phyloP scores from a whole-genome alignment of 2,888 invertebrate species.

The Poecilus cupreus region DNA sequence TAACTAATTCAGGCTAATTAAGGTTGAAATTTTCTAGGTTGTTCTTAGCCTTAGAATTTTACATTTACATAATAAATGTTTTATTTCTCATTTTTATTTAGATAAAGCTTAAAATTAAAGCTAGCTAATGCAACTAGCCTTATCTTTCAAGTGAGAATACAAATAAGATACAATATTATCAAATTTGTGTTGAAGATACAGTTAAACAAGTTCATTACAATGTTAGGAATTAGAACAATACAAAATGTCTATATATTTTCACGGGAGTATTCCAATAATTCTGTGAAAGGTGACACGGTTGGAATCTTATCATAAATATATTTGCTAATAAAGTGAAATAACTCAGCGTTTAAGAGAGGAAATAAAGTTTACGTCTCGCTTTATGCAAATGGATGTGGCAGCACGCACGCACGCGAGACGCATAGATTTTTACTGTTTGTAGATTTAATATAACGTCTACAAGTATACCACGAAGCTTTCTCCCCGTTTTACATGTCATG shows the following conservation, averaged over 20 bases:
- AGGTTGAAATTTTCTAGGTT: too few relatives aligned
- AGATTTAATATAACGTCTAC: too few relatives aligned
- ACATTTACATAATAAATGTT: too few relatives aligned
- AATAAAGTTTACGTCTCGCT: conserved; percentile 39
- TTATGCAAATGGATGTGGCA: neutral
- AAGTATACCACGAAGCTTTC: too few relatives aligned
- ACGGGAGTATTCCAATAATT: conserved; percentile 1
- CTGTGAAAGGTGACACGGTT: neutral
- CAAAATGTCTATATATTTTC: neutral
- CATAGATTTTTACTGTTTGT: too few relatives aligned
- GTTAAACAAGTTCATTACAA: neutral
- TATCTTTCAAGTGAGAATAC: neutral
- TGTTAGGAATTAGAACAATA: neutral
- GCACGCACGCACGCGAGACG: neutral
- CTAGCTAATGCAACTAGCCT: too few relatives aligned
- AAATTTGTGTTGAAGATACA: neutral
- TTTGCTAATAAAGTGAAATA: conserved; percentile 11
- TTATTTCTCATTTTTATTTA: too few relatives aligned
- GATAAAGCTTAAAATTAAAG: too few relatives aligned
- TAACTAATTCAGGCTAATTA: too few relatives aligned
- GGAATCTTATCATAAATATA: conserved; percentile 30
- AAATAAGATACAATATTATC: neutral
- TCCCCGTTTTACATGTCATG: too few relatives aligned
- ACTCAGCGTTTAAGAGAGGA: conserved; percentile 16
- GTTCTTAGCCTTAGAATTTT: too few relatives aligned